Base-by-base conservation (phyloP, 2,113 vertebrate species). In the Amazona vittata region DNA sequence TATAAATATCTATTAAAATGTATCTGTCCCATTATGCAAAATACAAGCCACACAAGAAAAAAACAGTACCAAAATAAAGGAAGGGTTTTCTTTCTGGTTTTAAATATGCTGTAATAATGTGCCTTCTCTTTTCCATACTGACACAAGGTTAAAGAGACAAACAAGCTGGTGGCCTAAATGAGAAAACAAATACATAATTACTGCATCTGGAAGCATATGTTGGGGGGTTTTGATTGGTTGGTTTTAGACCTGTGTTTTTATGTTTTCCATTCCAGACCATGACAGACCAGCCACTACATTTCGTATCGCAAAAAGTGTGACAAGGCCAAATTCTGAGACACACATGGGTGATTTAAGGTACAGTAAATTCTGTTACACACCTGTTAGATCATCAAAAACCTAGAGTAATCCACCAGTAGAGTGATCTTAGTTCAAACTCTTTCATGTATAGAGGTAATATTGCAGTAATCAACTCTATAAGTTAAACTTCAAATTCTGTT, bases 81-180 rank as follows among this genome's bases (percentile, higher is more conserved):
- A 50, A 44, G 18, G 3, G 3, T 0, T 1, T 37, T 26, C 46
- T 74, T 67, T 9, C 39, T 77, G 25, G 1, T 28, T 93, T 91
- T 75, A 53, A 50, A 43, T 44, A 41, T 4, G 18, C 26, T 41
- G 12, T 33, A 59, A 26, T 31, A 52, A 28, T 0, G 0, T 63
- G 35, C 4, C 69, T 83, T 37, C 15, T 46, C 37, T 49, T 83
- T 52, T 68, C 47, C 19, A 33, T 71, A 89, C 81, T 52, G 53
- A 47, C 59, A 47, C 16, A 47, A 49, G 26, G 21, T 82, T 86
- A 82, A 35, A 46, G 50, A 33, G 16, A 41, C 5, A 31, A 86
- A 70, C 26, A 75, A 57, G 37, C 11, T 25, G 49, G 15, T 17
- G 28, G 15, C n/a, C 18, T 41, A 73, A 37, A 64, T 6, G 81